These are phyloP conservation scores for Druon quercuslanigerum DNA, from an alignment of 1,140 invertebrate genomes.

Conservation along the genomic window DNA sequence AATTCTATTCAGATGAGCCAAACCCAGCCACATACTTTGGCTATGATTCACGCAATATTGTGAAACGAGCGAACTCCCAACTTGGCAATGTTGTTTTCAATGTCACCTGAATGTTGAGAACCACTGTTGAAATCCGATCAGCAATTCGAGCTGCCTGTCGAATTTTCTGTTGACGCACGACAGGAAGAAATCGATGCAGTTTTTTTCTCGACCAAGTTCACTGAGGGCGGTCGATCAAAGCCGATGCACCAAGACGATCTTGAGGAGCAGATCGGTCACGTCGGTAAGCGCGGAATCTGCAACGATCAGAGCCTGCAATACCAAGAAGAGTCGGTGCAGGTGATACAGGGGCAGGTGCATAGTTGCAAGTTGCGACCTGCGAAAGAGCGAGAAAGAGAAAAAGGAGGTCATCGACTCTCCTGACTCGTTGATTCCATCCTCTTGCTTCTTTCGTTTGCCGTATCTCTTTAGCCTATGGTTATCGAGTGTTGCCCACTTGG, in stretches of 20 bases:
- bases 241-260: not conserved
- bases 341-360: constrained; percentile 44
- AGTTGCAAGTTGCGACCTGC: constrained; percentile 37
- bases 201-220: not conserved
- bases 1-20: too few relatives aligned
- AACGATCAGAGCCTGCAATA: constrained; percentile 13
- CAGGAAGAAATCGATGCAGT: constrained; percentile 8
- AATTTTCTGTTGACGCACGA: constrained; percentile 16
- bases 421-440: constrained; percentile 42
- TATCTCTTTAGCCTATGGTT: constrained; percentile 35
- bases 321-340: constrained; percentile 33
- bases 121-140: constrained; percentile 7
- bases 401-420: constrained; percentile 52
- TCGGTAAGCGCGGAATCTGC: constrained; percentile 17
- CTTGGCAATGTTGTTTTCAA: too few relatives aligned
- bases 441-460: constrained; percentile 39
- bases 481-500: constrained; percentile 27
- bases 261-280: not conserved
- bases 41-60: too few relatives aligned
- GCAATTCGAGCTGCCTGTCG: constrained; percentile 15
- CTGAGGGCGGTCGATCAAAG: constrained; percentile 16
- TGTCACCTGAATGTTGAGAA: not conserved
- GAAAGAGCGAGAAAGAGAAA: constrained; percentile 49
- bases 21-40: too few relatives aligned
- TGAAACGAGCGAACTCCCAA: too few relatives aligned